A percentile compares a stretch with the other conserved stretches of the same genome.
Evolutionary conservation across 2,113 vertebrate species (phyloP).

Genomic region (Zosterops hypoxanthus): DNA sequence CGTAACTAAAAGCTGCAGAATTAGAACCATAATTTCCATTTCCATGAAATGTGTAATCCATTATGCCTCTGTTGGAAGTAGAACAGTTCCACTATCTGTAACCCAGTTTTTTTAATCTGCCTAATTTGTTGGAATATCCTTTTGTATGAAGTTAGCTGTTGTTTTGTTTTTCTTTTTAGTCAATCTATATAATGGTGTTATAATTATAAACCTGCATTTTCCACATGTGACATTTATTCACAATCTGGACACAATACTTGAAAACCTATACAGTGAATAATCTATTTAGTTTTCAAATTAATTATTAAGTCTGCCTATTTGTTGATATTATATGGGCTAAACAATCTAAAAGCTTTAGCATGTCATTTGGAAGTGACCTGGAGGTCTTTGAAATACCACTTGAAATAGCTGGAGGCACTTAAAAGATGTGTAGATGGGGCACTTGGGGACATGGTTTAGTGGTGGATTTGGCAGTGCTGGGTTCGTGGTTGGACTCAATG

Average conservation of each 20-base stretch:
- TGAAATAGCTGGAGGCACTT: background rate
- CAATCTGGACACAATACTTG: background rate
- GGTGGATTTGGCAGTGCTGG: background rate
- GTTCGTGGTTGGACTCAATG: background rate
- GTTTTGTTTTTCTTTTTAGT: background rate
- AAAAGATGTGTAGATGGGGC: background rate
- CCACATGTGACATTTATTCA: background rate
- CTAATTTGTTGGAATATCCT: background rate
- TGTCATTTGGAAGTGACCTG: background rate
- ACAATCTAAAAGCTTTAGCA: background rate
- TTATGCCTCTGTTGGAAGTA: background rate
- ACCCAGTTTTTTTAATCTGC: conserved; percentile 11
- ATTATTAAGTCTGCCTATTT: background rate
- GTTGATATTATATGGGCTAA: background rate
- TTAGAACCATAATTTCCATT: background rate
- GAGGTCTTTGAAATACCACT: background rate
- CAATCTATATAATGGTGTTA: background rate
- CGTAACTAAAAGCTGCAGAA: conserved; percentile 10
- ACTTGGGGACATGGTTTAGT: background rate
- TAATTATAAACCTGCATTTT: background rate
- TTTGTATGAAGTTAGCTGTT: background rate
- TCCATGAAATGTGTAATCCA: background rate
- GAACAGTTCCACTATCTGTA: background rate
- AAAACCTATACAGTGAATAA: background rate
- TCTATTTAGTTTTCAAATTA: background rate